Evolutionary conservation across 2,113 vertebrate genomes (phyloP), one percentile per base, ranked within the genome.

Genomic region (Zapornia atra): DNA sequence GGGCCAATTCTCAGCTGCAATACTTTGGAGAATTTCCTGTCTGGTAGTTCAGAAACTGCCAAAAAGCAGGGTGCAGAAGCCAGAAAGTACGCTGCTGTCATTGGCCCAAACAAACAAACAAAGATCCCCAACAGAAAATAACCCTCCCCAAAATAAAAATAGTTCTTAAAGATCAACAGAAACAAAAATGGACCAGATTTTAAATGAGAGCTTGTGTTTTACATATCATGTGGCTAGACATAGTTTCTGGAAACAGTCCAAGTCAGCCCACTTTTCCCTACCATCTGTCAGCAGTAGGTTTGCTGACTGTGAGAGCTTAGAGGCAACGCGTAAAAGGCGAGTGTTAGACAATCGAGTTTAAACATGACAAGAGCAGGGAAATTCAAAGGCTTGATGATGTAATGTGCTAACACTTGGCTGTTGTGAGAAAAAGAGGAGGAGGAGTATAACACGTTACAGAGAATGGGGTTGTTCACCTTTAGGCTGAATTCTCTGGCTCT

Each of bases 241-340:
- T 34, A 96, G 92, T 82, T 96, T 94, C 86, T 98, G 98, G 98
- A 98, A 94, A 54, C 10, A 21, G 36, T 98, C 98, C 98, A 98
- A 11, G 15, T 89, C 96, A 96, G 93, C 95, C 96, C 90, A 88
- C 81, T 91, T 95, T 96, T 86, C 92, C 33, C 88, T 59, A 84
- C 98, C 98, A 98, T 98, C 98, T 98, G 98, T 98, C 98, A 95
- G 88, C 96, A 96, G 92, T 85, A 84, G 61, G 86, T 97, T 97
- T 97, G 93, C 96, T 97, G 96, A 95, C 97, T 96, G 93, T 56
- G 79, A 96, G 95, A 96, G 97, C 95, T 97, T 89, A 75, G 88
- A 97, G 92, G 88, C 95, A 87, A 95, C 28, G 7, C 21, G 56
- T 65, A 51, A 96, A 96, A 96, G 92, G 97, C 93, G 82, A 97